phyloP scores from a whole-genome alignment of 2,113 vertebrate species.

The Lonchura striata region DNA sequence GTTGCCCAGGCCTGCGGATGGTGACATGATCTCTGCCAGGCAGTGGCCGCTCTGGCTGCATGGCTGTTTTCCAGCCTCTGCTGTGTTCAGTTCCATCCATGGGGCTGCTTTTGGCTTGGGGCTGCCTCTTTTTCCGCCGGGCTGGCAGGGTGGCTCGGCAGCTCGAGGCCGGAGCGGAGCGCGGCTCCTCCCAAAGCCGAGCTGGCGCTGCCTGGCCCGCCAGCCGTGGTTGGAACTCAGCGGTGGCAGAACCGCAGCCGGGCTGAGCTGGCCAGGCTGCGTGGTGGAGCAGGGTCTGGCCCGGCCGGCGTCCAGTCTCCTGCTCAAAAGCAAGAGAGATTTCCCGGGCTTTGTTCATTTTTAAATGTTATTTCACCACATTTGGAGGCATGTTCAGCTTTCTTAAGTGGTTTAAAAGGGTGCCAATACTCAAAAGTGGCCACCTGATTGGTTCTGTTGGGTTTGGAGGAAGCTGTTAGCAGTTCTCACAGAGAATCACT shows the following conservation, averaged over 20 bases:
- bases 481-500: background rate
- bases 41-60: accelerated
- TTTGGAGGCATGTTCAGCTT: background rate
- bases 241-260: background rate
- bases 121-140: accelerated
- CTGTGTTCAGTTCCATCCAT: accelerated
- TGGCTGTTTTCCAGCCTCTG: background rate
- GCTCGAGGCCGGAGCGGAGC: accelerated
- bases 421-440: background rate
- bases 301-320: background rate
- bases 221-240: background rate
- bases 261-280: background rate
- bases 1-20: accelerated
- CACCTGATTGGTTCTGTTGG: background rate
- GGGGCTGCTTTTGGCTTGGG: accelerated
- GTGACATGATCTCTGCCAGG: background rate
- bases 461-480: background rate
- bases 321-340: background rate
- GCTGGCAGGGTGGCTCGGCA: background rate
- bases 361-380: background rate
- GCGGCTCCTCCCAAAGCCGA: accelerated
- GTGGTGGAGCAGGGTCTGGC: accelerated
- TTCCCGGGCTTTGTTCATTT: accelerated
- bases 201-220: background rate
- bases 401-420: background rate